Evolutionary conservation across 2,113 vertebrate genomes (phyloP).

Genomic region (Platycercus adscitus): DNA sequence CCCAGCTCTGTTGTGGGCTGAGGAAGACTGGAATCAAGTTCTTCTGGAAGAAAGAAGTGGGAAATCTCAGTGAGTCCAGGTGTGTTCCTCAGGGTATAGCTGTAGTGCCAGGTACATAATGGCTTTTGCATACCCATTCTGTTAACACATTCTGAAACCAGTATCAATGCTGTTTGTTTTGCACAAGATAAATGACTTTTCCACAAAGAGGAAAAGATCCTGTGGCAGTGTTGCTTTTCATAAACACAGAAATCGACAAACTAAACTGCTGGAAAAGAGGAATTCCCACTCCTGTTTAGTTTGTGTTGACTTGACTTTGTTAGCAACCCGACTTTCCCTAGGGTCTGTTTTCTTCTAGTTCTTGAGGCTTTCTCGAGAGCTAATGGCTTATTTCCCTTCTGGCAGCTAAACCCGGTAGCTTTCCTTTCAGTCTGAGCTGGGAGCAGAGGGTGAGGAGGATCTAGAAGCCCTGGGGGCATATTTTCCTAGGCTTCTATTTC

Average conservation of each 20-base stretch:
- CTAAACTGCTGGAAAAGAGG: neutral
- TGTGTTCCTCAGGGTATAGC: neutral
- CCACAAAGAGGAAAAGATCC: neutral
- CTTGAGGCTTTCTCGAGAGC: slow-evolving; percentile 12
- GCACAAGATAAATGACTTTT: neutral
- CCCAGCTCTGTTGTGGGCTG: neutral
- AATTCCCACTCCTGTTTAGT: neutral
- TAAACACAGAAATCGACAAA: neutral
- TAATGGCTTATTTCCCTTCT: neutral
- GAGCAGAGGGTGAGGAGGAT: neutral
- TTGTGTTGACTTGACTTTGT: neutral
- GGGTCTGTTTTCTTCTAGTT: neutral
- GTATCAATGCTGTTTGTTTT: neutral
- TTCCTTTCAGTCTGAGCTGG: slow-evolving; percentile 6
- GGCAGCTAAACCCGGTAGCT: neutral
- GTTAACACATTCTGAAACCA: neutral
- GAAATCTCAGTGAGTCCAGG: neutral
- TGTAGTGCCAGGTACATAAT: neutral
- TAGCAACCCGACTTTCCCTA: neutral
- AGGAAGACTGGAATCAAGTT: neutral
- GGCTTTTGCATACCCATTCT: neutral
- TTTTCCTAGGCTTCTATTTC: neutral
- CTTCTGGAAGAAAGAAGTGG: neutral
- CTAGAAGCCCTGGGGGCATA: neutral
- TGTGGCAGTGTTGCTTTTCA: neutral